Percentiles rank a stretch among this genome's conserved stretches.
These are phyloP conservation scores for Semicossyphus pulcher DNA, from an alignment of 2,113 vertebrate species.

Conservation along the genomic window DNA sequence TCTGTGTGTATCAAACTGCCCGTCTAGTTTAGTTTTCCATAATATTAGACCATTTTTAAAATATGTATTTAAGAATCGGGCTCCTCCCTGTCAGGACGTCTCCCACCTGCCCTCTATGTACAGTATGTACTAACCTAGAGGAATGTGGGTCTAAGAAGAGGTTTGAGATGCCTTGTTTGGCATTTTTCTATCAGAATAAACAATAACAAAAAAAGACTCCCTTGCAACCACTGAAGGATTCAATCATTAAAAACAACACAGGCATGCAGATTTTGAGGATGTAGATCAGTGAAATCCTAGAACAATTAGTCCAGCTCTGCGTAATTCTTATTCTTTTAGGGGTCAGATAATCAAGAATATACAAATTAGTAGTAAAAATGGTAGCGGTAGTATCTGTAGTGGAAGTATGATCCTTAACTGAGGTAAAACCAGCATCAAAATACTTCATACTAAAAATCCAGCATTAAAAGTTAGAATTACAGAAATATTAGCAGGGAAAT, in stretches of 20 bases:
- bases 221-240: too few species aligned
- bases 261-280: slow-evolving; percentile 48
- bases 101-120: neutral
- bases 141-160: too few species aligned
- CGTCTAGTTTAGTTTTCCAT: neutral
- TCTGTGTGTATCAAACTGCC: neutral
- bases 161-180: too few species aligned
- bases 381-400: neutral
- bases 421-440: neutral
- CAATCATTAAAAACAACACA: slow-evolving; percentile 6
- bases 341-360: neutral
- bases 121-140: neutral
- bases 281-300: neutral
- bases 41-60: neutral
- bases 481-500: neutral
- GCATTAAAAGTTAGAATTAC: neutral
- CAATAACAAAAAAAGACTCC: neutral
- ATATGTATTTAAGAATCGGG: neutral
- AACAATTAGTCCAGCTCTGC: too few species aligned
- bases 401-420: neutral
- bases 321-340: neutral
- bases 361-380: neutral
- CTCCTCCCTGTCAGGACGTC: neutral
- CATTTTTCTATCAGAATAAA: neutral
- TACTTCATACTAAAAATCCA: neutral